Evolutionary conservation across 2,797 vertebrate species (phyloP).

Genomic region (Sylvilagus floridanus): DNA sequence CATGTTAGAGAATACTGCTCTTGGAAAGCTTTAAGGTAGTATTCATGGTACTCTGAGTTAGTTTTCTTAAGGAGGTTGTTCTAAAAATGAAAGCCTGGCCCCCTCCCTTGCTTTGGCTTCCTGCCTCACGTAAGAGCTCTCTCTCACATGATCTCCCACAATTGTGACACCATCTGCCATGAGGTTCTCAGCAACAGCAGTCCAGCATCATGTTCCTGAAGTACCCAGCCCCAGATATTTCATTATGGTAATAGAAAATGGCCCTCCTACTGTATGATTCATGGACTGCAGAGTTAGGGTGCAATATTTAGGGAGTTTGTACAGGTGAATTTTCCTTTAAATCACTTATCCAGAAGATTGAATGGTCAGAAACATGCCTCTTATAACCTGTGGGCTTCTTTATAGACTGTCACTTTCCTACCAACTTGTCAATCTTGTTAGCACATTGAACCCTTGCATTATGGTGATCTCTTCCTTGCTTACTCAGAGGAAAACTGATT

Average conservation of each 20-base stretch:
- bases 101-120: background rate
- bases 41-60: background rate
- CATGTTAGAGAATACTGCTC: background rate
- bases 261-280: background rate
- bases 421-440: background rate
- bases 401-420: background rate
- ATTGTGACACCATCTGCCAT: background rate
- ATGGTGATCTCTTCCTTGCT: background rate
- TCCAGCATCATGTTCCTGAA: too few relatives aligned
- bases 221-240: background rate
- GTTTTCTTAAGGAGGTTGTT: background rate
- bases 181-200: background rate
- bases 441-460: background rate
- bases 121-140: background rate
- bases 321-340: background rate
- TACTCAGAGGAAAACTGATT: background rate
- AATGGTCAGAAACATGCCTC: background rate
- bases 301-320: background rate
- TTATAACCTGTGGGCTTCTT: background rate
- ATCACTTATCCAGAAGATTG: slow-evolving; percentile 7
- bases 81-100: background rate
- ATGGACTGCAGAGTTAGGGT: background rate
- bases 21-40: background rate
- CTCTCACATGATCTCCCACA: background rate
- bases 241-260: background rate